phyloP scores from a whole-genome alignment of 2,113 vertebrate genomes.

The Rhegmatorhina hoffmannsi region DNA sequence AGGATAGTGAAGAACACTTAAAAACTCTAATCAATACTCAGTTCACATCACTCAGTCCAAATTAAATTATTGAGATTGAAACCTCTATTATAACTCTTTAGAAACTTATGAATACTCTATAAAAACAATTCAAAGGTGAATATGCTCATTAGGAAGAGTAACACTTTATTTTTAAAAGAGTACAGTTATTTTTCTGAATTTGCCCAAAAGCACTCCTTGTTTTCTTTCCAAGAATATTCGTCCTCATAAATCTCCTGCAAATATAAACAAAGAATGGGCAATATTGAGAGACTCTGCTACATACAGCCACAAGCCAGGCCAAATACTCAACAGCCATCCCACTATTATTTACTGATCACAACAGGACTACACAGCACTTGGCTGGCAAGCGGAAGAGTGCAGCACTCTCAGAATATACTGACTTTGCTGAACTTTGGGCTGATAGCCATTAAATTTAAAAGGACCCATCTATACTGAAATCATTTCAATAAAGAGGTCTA shows the following conservation, averaged over 20 bases:
- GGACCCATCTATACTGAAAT: background rate
- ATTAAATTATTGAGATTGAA: background rate
- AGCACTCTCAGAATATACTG: background rate
- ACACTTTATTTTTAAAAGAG: background rate
- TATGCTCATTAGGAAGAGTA: background rate
- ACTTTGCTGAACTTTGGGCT: background rate
- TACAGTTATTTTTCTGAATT: background rate
- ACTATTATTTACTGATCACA: background rate
- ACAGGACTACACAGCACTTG: background rate
- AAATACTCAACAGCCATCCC: background rate
- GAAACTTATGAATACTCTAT: background rate
- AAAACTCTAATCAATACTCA: background rate
- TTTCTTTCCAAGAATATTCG: conserved; percentile 23
- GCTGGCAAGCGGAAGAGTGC: background rate
- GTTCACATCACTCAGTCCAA: background rate
- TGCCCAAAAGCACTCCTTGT: conserved; percentile 31
- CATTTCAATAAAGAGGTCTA: background rate
- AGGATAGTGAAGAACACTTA: background rate
- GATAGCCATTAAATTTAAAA: background rate
- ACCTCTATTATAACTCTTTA: background rate
- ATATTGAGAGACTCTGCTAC: background rate
- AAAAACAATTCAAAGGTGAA: background rate
- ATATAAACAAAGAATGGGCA: background rate
- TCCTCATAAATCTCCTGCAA: conserved; percentile 14
- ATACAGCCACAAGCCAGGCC: background rate